phyloP scores from a whole-genome alignment of 2,113 vertebrate genomes.

The Himantopus leucocephalus region DNA sequence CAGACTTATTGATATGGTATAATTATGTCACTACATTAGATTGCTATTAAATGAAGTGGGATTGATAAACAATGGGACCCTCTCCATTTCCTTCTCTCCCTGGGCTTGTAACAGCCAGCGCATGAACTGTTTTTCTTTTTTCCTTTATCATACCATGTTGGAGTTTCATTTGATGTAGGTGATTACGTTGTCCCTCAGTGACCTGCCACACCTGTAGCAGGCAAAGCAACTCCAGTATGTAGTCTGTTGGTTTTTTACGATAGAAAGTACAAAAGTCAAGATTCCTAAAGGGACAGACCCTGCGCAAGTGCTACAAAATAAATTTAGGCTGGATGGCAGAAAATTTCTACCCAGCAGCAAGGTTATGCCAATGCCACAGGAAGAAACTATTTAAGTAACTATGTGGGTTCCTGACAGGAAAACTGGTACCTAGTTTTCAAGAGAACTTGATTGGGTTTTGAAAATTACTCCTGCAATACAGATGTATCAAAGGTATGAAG shows the following conservation, averaged over 20 bases:
- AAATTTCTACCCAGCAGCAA: background rate
- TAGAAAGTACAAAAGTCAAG: background rate
- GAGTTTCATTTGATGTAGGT: background rate
- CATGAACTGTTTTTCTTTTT: background rate
- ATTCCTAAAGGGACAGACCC: background rate
- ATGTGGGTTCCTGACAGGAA: background rate
- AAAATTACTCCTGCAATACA: background rate
- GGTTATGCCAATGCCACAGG: background rate
- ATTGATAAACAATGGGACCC: background rate
- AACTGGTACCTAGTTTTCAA: background rate
- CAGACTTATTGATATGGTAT: background rate
- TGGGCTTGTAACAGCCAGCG: background rate
- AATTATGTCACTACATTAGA: background rate
- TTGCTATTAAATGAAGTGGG: background rate
- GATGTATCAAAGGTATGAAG: background rate
- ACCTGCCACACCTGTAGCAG: background rate
- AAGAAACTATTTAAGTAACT: background rate
- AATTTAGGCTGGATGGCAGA: background rate
- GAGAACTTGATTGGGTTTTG: background rate
- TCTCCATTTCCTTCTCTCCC: background rate
- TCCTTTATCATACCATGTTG: background rate
- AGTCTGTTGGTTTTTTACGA: background rate
- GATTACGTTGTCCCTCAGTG: background rate
- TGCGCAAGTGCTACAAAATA: background rate
- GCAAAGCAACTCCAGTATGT: background rate